Percentiles rank a stretch among this genome's conserved stretches.
Evolutionary conservation across 37 sponge, comb jelly and placozoan genomes (phyloP).

Genomic region (Corticium candelabrum): DNA sequence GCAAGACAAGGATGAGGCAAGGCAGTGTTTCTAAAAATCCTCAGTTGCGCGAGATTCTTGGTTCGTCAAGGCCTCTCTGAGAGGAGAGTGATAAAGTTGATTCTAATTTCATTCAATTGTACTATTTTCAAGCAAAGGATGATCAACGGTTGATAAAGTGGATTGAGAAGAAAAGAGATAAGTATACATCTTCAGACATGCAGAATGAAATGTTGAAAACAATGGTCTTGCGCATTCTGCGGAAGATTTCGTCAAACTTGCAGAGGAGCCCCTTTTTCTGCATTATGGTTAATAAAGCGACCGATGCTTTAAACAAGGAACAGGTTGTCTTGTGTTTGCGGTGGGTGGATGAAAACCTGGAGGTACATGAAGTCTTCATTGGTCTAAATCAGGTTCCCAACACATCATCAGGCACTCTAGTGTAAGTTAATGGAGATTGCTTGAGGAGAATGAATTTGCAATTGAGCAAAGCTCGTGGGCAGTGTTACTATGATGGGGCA

Average conservation of each 20-base stretch:
- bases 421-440: no score
- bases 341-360: neutral
- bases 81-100: no score
- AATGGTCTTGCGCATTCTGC: neutral
- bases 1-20: no score
- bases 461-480: neutral
- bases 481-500: neutral
- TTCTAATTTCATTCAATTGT: no score
- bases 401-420: no score
- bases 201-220: neutral
- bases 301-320: neutral
- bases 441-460: neutral
- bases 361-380: neutral
- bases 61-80: neutral
- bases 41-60: neutral
- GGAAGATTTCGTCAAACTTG: neutral
- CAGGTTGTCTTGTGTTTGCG: neutral
- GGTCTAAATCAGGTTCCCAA: no score
- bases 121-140: neutral
- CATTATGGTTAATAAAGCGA: neutral
- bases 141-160: neutral
- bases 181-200: neutral
- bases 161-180: neutral
- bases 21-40: no score
- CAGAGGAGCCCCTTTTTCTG: neutral